phyloP scores from a whole-genome alignment of 1,140 invertebrate genomes.

The Trichonephila clavipes region DNA sequence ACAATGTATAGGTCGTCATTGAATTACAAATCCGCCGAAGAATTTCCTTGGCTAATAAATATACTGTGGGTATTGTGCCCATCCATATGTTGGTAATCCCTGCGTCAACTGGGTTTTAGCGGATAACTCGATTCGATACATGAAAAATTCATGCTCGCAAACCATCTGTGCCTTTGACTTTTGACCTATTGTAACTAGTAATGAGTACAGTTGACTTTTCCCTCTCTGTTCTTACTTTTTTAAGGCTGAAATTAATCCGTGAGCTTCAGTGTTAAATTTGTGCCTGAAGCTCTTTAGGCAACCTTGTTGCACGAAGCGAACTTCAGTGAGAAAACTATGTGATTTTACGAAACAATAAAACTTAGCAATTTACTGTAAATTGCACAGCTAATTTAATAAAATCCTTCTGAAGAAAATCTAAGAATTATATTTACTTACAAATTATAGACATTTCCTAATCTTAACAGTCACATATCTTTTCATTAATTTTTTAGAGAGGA shows the following conservation, averaged over 20 bases:
- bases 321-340: too few species aligned
- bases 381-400: too few species aligned
- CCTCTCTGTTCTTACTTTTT: neutral
- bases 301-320: too few species aligned
- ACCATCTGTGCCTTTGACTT: slow-evolving; percentile 16
- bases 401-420: too few species aligned
- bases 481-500: too few species aligned
- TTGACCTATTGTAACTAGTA: neutral
- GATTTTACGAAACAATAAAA: too few species aligned
- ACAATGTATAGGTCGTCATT: neutral
- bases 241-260: neutral
- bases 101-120: neutral
- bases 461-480: too few species aligned
- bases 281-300: too few species aligned
- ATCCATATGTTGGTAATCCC: slow-evolving; percentile 23
- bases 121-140: neutral
- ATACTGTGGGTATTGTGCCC: neutral
- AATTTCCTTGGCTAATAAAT: slow-evolving; percentile 2
- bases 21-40: slow-evolving; percentile 7
- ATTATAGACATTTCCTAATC: too few species aligned
- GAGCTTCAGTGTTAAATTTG: neutral
- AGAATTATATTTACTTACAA: too few species aligned
- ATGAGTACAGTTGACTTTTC: neutral
- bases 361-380: too few species aligned
- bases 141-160: slow-evolving; percentile 32